Conservation (phyloP, 2,797 vertebrate genomes). For the Falco columbarius region DNA sequence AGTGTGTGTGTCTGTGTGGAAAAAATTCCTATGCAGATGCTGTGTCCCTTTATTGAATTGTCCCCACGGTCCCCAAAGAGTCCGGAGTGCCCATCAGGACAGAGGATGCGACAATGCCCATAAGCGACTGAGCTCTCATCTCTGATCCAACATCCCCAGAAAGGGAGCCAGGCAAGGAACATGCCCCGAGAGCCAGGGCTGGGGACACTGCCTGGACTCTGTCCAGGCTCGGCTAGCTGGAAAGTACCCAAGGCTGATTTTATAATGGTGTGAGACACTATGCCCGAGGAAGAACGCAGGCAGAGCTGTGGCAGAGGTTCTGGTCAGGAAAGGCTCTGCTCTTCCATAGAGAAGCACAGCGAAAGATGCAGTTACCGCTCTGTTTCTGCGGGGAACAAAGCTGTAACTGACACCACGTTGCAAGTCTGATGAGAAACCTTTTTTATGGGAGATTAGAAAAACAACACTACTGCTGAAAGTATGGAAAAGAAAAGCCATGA, state of each 20-base stretch:
- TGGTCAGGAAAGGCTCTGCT: neutral
- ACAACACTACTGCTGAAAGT: neutral
- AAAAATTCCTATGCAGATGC: constrained; percentile 36
- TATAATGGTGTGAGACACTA: neutral
- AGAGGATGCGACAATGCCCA: constrained; percentile 8
- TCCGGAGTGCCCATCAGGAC: neutral
- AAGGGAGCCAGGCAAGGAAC: neutral
- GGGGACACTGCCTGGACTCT: neutral
- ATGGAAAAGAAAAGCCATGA: neutral
- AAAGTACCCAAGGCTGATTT: constrained; percentile 1
- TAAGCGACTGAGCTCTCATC: constrained; percentile 24
- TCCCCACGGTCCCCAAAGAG: neutral
- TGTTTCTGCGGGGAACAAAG: neutral
- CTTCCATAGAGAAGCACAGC: neutral
- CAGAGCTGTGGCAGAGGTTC: neutral
- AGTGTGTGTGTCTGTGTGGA: neutral
- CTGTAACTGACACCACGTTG: neutral
- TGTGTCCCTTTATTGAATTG: constrained; percentile 37
- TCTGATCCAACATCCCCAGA: constrained; percentile 11
- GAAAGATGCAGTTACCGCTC: neutral
- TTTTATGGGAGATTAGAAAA: neutral
- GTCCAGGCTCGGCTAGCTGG: neutral
- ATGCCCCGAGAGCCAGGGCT: neutral
- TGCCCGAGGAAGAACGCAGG: neutral
- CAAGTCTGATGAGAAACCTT: neutral